Conservation (phyloP, 2,888 invertebrate species). For the Bimastos eiseni region DNA sequence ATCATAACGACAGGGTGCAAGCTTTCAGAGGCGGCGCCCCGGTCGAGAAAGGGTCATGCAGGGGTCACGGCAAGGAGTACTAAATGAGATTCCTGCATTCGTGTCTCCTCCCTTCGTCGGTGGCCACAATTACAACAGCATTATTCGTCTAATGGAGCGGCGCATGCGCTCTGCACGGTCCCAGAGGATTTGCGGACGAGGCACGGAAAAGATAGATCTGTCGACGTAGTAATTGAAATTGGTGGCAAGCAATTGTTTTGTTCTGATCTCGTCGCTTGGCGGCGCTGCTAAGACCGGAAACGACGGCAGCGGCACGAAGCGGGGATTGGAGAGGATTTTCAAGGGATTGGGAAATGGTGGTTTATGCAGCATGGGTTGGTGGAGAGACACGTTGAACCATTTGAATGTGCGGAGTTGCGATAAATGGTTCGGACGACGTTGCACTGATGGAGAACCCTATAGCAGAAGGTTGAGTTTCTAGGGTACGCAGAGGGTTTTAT, state of each 20-base stretch:
- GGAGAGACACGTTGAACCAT: no score
- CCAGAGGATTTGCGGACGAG: not conserved
- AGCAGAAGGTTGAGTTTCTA: no score
- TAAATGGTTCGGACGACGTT: not conserved
- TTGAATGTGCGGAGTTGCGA: not conserved
- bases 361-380: no score
- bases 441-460: no score
- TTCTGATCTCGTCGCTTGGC: not conserved
- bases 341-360: not conserved
- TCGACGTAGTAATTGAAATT: not conserved
- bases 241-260: constrained; percentile 6
- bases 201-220: not conserved
- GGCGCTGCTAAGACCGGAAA: constrained; percentile 13
- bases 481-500: no score
- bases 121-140: not conserved
- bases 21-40: not conserved
- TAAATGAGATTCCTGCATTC: no score
- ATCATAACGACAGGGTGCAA: not conserved
- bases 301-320: not conserved
- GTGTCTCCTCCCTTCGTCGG: no score
- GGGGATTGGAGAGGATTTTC: not conserved
- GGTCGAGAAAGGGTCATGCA: not conserved
- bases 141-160: not conserved
- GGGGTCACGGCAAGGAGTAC: not conserved
- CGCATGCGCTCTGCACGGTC: not conserved